Evolutionary conservation across 2,888 invertebrate species (phyloP), one percentile per base, ranked within the genome.

Genomic region (Orgyia antiqua): DNA sequence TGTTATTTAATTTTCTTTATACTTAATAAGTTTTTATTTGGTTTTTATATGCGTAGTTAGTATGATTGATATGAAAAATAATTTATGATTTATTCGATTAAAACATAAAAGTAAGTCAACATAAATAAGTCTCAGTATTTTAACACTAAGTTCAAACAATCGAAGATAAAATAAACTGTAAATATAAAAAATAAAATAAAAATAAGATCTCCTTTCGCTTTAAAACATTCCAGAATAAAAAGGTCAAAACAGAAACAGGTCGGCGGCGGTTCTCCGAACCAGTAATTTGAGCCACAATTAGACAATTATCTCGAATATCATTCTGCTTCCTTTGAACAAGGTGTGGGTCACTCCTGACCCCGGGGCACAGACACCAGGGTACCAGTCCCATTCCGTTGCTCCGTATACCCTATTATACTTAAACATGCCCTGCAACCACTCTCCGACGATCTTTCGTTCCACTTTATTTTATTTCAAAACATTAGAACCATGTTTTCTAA

Each of bases 271-370:
- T 69, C 69, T 58, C 51, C 65, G 61, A 73, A 72, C 72, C 69
- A 50, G 70, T 76, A 82, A 83, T 83, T 83, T 73, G 68, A 68
- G 59, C 69, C 66, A 62, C 78, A 83, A 83, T 84, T 86, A 86
- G 80, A 80, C 72, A 79, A 83, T 83, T 83, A 78, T 73, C 80
- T 74, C 69, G 61, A 70, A 78, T 86, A 84, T 83, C 82, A 83
- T 74, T 84, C 71, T 63, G 62, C 65, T 75, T 68, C 64, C 66
- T 72, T 72, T 63, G 55, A 51, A 53, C 56, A 58, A 21, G 57
- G 45, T 53, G 51, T 45, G 59, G 76, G 73, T 75, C 76, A 74
- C 73, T 71, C 44, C 42, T 71, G 75, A 77, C 83, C 79, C 60
- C 62, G 54, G 73, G 82, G 78, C 79, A 71, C 64, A 52, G 56